phyloP scores from a whole-genome alignment of 2,113 vertebrate genomes.

The Lanius ludovicianus region DNA sequence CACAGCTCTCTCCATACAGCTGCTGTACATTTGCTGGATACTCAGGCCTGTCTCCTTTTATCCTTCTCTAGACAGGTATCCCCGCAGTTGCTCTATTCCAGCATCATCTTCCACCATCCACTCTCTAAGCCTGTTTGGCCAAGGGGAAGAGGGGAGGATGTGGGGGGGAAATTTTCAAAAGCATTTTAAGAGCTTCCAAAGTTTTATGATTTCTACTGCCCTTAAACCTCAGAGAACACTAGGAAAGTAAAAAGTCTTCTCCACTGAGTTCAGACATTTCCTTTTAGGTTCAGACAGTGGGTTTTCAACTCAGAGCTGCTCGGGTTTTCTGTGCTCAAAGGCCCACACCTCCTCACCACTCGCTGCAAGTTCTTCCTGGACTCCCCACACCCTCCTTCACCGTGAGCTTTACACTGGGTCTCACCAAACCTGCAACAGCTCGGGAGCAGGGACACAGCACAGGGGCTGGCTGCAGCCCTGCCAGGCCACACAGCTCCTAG shows the following conservation, averaged over 20 bases:
- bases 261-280: neutral
- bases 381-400: neutral
- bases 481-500: accelerated
- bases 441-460: neutral
- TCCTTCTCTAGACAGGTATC: neutral
- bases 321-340: neutral
- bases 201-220: neutral
- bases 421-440: neutral
- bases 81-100: neutral
- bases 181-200: neutral
- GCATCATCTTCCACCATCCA: neutral
- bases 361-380: neutral
- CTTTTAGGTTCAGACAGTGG: neutral
- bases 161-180: neutral
- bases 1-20: neutral
- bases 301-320: neutral
- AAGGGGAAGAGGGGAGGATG: neutral
- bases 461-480: neutral
- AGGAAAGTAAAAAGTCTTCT: neutral
- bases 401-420: neutral
- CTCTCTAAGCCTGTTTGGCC: neutral
- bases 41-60: neutral
- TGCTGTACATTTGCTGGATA: neutral
- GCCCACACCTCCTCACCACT: neutral
- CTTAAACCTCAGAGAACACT: neutral